Evolutionary conservation across 2,113 vertebrate genomes (phyloP), one percentile per base, ranked within the genome.

Genomic region (Typhlomys cinereus): DNA sequence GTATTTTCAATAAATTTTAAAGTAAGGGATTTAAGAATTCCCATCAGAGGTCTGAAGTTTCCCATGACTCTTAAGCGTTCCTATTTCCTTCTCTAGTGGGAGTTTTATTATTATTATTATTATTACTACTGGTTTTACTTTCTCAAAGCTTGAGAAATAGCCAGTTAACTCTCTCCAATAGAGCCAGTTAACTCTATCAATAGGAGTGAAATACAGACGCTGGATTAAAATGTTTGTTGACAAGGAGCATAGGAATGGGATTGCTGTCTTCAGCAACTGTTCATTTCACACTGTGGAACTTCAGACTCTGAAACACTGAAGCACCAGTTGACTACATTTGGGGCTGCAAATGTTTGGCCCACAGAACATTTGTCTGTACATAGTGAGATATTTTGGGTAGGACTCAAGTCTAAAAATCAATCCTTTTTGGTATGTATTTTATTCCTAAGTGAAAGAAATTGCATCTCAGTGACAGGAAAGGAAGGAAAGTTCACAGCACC

Each of bases 91-190:
- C 73, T 71, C 36, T 20, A 61, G 10, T 80, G 48, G 17, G 61
- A n/a, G 10, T 89, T n/a, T n/a, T n/a, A n/a, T n/a, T n/a, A n/a
- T n/a, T n/a, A n/a, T n/a, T n/a, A n/a, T n/a, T n/a, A n/a, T n/a
- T n/a, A n/a, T n/a, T n/a, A n/a, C n/a, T n/a, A n/a, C n/a, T n/a
- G 61, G 71, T 95, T 95, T 95, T 76, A 62, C 70, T 76, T 87
- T 71, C 73, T 36, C 44, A 79, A 41, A 89, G 21, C 46, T 36
- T 34, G 76, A 13, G 73, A 41, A 92, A 44, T 54, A 86, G 7
- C 52, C 54, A n/a, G 7, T 79, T 48, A 83, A 1, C 27, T 59
- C 39, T 83, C 79, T n/a, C n/a, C n/a, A n/a, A n/a, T n/a, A n/a
- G n/a, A n/a, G n/a, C n/a, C n/a, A n/a, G n/a, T n/a, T n/a, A n/a